These are phyloP conservation scores for Hypolimnas misippus DNA, from an alignment of 2,888 invertebrate genomes.

Conservation along the genomic window DNA sequence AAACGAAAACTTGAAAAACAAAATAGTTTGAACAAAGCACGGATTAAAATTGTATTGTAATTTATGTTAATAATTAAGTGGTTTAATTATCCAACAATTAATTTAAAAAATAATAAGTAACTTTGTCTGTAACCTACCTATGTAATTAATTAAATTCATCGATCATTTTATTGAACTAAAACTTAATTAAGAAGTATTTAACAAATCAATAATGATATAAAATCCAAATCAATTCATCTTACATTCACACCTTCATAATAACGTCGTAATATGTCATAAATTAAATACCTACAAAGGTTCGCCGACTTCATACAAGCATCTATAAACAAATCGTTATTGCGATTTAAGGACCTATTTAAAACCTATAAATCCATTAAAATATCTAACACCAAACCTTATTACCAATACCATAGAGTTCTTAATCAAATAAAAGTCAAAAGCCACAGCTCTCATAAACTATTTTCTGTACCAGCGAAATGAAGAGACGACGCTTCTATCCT, in stretches of 20 bases:
- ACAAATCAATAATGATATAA: background rate
- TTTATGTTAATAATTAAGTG: no score
- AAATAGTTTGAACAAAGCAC: no score
- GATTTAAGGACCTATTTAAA: constrained; percentile 83
- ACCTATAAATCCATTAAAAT: constrained; percentile 68
- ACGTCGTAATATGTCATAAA: constrained; percentile 34
- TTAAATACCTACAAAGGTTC: constrained; percentile 58
- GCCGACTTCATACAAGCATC: constrained; percentile 61
- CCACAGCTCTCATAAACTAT: constrained; percentile 79
- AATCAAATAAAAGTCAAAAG: constrained; percentile 47
- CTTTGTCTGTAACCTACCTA: no score
- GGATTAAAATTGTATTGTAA: no score
- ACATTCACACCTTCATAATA: constrained; percentile 29
- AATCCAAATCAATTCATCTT: constrained; percentile 17
- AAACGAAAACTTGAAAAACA: background rate
- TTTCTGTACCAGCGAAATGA: constrained; percentile 77
- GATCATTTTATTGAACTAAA: no score
- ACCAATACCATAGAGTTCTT: constrained; percentile 49
- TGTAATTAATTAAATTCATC: no score
- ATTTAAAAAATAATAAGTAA: no score
- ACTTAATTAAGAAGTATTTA: background rate
- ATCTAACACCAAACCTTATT: constrained; percentile 49
- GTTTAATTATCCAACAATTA: no score
- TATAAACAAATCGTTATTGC: constrained; percentile 84
- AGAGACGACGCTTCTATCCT: constrained; percentile 59